Evolutionary conservation across 2,797 vertebrate species (phyloP), one percentile per base, ranked within the genome.

Genomic region (Halcyon leucocephala): DNA sequence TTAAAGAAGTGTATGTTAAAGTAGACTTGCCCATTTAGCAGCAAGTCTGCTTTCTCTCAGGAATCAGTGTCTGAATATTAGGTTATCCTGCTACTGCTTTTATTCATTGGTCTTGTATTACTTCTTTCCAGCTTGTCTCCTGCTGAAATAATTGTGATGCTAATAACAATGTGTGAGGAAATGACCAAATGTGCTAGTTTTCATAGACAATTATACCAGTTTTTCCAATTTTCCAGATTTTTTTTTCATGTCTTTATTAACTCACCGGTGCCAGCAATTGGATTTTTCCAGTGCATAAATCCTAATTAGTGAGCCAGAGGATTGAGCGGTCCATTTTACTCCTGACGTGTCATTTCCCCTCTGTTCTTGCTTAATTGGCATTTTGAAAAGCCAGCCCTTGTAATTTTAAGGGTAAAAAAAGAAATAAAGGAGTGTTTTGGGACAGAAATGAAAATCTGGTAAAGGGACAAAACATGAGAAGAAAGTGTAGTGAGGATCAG

Each of bases 241-340:
- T 89, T 96, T 93, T 93, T 90, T 92, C 52, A 82, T 95, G 89
- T 96, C 65, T 86, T 96, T 96, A 90, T 94, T 95, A 95, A 95
- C 82, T 95, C 86, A 89, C 87, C 2, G 14, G 54, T 96, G 95
- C 95, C 95, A 96, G 93, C 91, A 88, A 62, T 91, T 82, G 86
- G 76, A 92, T 96, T 95, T 97, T 97, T 97, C 94, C 93, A 94
- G 89, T 77, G 70, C 91, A 96, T 96, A 96, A 96, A 95, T 96
- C 70, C 93, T 95, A 97, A 95, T 96, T 96, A 95, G 64, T 58
- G 39, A 95, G 78, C 52, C 61, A 92, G 83, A 96, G 87, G 82
- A 86, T 15, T 67, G 95, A 96, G 93, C 2, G 10, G 85, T 91
- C 93, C 76, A 39, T 93, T 97, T 96, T 97, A 79, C 81, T 93